phyloP scores from a whole-genome alignment of 2,888 invertebrate species.

The Drosophila neutralis region DNA sequence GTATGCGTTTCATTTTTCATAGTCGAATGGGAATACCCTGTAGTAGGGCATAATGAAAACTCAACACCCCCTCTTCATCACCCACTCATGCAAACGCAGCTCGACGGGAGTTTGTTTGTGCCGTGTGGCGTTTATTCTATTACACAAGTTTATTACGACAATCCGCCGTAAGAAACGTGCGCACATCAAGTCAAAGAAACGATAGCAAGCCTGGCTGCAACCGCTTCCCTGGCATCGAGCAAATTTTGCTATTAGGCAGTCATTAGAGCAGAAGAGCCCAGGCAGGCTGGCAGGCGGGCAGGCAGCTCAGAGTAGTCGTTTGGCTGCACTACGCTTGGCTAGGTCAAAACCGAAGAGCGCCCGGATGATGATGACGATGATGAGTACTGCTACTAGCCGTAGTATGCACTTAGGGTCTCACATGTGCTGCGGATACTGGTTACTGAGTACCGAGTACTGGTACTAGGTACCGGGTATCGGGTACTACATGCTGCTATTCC shows the following conservation, averaged over 20 bases:
- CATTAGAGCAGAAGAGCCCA: slow-evolving; percentile 75
- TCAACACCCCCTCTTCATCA: slow-evolving; percentile 12
- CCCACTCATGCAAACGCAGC: slow-evolving; percentile 47
- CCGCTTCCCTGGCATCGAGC: slow-evolving; percentile 44
- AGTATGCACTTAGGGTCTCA: slow-evolving; percentile 38
- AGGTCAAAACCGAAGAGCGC: slow-evolving; percentile 50
- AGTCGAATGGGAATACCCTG: background rate
- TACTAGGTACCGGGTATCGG: slow-evolving; percentile 21
- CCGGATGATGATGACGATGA: slow-evolving; percentile 23
- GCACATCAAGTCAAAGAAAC: slow-evolving; percentile 64
- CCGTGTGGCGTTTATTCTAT: slow-evolving; percentile 79
- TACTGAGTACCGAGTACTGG: slow-evolving; percentile 4
- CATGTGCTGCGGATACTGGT: slow-evolving; percentile 11
- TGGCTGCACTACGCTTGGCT: slow-evolving; percentile 56
- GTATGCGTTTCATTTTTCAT: background rate
- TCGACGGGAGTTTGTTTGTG: slow-evolving; percentile 71
- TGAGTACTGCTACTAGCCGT: slow-evolving; percentile 27
- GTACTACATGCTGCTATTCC: slow-evolving; percentile 17
- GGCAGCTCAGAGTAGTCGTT: slow-evolving; percentile 23
- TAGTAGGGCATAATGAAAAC: slow-evolving; percentile 16
- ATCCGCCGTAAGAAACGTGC: slow-evolving; percentile 67
- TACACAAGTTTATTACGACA: slow-evolving; percentile 81
- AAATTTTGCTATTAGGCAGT: slow-evolving; percentile 79
- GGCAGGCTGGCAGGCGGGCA: slow-evolving; percentile 1
- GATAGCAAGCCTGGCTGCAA: slow-evolving; percentile 23